These are phyloP conservation scores for Eucidaris tribuloides DNA, from an alignment of 35 echinoderm and acorn worm genomes.

Conservation along the genomic window DNA sequence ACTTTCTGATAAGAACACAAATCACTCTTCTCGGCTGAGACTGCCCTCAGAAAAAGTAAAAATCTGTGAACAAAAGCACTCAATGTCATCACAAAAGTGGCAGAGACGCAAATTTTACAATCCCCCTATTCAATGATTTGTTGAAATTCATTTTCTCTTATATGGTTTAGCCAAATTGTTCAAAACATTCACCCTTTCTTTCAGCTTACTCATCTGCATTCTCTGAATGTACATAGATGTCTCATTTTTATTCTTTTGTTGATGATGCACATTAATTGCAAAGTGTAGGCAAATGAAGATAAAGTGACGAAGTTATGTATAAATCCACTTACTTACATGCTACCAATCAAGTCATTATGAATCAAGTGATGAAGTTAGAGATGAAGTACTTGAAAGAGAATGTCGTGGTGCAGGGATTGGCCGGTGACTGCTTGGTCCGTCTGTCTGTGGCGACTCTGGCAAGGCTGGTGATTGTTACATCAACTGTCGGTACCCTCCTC, in stretches of 20 bases:
- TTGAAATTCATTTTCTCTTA: too few species aligned
- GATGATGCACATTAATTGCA: not conserved
- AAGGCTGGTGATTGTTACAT: not conserved
- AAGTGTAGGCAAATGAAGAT: not conserved
- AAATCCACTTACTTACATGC: too few species aligned
- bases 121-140: too few species aligned
- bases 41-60: too few species aligned
- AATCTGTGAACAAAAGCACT: too few species aligned
- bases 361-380: not conserved
- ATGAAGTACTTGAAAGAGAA: not conserved
- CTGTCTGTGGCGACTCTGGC: not conserved
- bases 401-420: not conserved
- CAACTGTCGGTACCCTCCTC: not conserved
- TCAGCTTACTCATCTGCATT: not conserved
- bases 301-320: too few species aligned
- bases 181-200: not conserved
- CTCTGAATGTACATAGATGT: not conserved
- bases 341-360: slow-evolving; percentile 18
- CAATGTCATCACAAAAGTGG: too few species aligned
- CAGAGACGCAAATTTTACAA: too few species aligned
- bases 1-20: too few species aligned
- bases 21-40: too few species aligned
- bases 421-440: not conserved
- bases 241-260: not conserved
- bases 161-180: not conserved